Evolutionary conservation across 1,140 invertebrate species (phyloP).

Genomic region (Drosophila bifasciata): DNA sequence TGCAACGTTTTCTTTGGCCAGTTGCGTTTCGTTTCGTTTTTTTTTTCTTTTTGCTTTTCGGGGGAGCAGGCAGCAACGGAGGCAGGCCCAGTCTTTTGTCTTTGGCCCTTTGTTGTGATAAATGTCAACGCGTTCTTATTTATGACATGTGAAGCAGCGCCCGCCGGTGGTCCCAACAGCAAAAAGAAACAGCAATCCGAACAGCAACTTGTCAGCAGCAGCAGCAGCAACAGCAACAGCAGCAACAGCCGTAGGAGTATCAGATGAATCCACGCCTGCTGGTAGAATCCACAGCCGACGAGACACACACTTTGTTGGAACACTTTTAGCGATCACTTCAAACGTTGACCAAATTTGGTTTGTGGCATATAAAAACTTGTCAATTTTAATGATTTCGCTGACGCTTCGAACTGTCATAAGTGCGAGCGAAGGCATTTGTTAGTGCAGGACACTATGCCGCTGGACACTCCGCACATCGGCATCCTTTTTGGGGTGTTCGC

Average conservation of each 20-base stretch:
- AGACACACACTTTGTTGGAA: slow-evolving; percentile 9
- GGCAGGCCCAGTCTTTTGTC: slow-evolving; percentile 23
- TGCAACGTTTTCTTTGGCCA: slow-evolving; percentile 65
- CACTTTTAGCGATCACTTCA: slow-evolving; percentile 55
- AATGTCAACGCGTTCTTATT: slow-evolving; percentile 84
- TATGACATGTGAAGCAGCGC: slow-evolving; percentile 83
- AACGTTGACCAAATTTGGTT: slow-evolving; percentile 80
- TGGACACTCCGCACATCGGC: background rate
- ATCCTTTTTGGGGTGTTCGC: slow-evolving; percentile 48
- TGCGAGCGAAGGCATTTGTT: slow-evolving; percentile 73
- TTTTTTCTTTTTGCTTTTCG: slow-evolving; percentile 34
- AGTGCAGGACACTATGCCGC: slow-evolving; percentile 17
- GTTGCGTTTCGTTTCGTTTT: slow-evolving; percentile 20
- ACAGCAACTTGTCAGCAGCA: slow-evolving; percentile 61
- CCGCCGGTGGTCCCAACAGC: slow-evolving; percentile 60
- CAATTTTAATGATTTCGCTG: slow-evolving; percentile 84
- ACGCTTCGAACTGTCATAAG: slow-evolving; percentile 83
- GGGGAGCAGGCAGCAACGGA: no score
- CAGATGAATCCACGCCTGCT: no score
- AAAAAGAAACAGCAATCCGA: slow-evolving; percentile 20
- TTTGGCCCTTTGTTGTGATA: slow-evolving; percentile 81
- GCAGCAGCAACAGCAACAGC: no score
- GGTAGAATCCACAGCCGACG: slow-evolving; percentile 18
- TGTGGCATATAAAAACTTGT: slow-evolving; percentile 81
- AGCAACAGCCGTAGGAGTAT: no score